These are phyloP conservation scores for Tragelaphus eurycerus DNA, from an alignment of 2,797 vertebrate species.

Conservation along the genomic window DNA sequence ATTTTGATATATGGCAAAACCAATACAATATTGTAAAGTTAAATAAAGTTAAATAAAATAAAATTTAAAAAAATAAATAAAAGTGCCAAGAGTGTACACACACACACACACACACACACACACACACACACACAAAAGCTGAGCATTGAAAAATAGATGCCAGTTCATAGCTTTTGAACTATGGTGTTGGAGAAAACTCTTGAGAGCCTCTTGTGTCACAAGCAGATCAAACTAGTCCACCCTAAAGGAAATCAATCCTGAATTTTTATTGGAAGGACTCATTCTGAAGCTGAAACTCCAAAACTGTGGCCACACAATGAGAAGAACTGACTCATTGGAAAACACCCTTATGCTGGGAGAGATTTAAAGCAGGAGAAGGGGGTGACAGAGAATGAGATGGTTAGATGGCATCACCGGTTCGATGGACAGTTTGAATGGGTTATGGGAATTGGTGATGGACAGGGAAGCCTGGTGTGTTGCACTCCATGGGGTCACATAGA, in stretches of 20 bases:
- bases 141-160: background rate
- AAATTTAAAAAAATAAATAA: no score
- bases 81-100: no score
- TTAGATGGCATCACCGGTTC: fast-evolving
- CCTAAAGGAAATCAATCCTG: background rate
- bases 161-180: background rate
- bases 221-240: background rate
- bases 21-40: no score
- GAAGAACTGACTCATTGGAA: background rate
- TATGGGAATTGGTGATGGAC: background rate
- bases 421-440: background rate
- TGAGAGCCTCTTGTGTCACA: background rate
- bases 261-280: background rate
- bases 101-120: no score
- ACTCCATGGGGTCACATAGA: background rate
- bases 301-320: background rate
- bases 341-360: background rate
- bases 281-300: background rate
- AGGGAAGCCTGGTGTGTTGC: background rate
- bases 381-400: background rate
- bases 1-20: no score
- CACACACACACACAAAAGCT: background rate
- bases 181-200: background rate
- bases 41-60: no score
- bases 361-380: background rate